Conservation (phyloP, 2,888 invertebrate genomes). For the Clanis bilineata region DNA sequence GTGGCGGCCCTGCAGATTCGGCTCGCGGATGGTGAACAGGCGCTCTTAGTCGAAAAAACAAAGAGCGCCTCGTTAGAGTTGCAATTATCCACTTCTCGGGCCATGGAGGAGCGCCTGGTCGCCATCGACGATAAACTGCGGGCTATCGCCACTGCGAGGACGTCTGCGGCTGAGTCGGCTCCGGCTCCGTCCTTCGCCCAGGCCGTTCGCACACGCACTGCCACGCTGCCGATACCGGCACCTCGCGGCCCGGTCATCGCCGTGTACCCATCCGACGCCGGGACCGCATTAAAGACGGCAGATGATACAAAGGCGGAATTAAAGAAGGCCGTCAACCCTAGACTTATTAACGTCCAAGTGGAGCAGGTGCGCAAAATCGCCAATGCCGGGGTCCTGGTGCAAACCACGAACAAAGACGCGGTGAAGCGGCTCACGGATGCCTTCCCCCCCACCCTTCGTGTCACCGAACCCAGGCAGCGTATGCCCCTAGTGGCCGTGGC, state of each 20-base stretch:
- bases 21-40: neutral
- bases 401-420: constrained; percentile 11
- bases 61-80: too few relatives aligned
- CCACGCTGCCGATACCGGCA: neutral
- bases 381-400: constrained; percentile 21
- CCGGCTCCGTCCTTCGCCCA: too few relatives aligned
- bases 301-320: constrained; percentile 18
- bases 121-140: too few relatives aligned
- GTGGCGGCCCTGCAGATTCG: neutral
- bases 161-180: too few relatives aligned
- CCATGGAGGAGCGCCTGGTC: too few relatives aligned
- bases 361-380: constrained; percentile 18
- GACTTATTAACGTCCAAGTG: neutral
- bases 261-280: constrained; percentile 19
- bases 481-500: too few relatives aligned
- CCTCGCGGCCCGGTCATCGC: constrained; percentile 17
- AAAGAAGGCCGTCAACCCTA: neutral
- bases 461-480: constrained; percentile 14
- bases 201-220: too few relatives aligned
- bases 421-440: constrained; percentile 18
- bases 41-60: neutral
- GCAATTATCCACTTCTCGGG: too few relatives aligned
- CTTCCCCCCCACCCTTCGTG: constrained; percentile 9
- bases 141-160: too few relatives aligned
- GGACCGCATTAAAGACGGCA: neutral